These are phyloP conservation scores for Lasioglossum morio DNA, from an alignment of 2,888 invertebrate species.

Conservation along the genomic window DNA sequence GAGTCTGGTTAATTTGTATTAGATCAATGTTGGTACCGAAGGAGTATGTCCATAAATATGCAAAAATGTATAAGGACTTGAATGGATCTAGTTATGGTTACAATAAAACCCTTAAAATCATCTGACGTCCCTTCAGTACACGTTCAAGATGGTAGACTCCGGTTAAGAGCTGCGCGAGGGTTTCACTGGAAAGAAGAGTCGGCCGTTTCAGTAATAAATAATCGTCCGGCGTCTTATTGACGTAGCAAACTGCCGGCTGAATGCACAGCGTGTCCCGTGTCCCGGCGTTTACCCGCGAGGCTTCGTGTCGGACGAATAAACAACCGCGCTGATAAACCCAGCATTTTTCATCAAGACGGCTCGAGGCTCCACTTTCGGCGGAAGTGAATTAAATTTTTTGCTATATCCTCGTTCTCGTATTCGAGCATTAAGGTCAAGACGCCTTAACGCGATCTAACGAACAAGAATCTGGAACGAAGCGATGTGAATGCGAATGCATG, in stretches of 20 bases:
- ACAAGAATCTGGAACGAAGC: not conserved
- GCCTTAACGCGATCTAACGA: conserved; percentile 1
- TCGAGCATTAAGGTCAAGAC: not conserved
- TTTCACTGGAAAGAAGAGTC: not conserved
- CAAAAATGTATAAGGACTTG: too few species aligned
- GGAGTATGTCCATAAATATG: too few species aligned
- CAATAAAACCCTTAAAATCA: too few species aligned
- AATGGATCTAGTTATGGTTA: too few species aligned
- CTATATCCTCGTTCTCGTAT: not conserved
- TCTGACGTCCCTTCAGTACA: not conserved
- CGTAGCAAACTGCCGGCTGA: not conserved
- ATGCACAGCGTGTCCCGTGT: not conserved
- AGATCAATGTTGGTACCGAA: too few species aligned
- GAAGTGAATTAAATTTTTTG: not conserved
- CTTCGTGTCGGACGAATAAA: not conserved
- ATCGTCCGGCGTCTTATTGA: not conserved
- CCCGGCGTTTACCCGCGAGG: not conserved
- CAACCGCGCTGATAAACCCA: conserved; percentile 1
- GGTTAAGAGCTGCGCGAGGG: not conserved
- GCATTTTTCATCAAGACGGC: conserved; percentile 6
- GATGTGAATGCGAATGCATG: not conserved
- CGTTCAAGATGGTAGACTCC: not conserved
- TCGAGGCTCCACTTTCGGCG: not conserved
- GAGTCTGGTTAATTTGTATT: too few species aligned
- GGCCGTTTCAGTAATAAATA: not conserved